Evolutionary conservation across 2,797 vertebrate genomes (phyloP), one percentile per base, ranked within the genome.

Genomic region (Spinibarbus caldwelli): DNA sequence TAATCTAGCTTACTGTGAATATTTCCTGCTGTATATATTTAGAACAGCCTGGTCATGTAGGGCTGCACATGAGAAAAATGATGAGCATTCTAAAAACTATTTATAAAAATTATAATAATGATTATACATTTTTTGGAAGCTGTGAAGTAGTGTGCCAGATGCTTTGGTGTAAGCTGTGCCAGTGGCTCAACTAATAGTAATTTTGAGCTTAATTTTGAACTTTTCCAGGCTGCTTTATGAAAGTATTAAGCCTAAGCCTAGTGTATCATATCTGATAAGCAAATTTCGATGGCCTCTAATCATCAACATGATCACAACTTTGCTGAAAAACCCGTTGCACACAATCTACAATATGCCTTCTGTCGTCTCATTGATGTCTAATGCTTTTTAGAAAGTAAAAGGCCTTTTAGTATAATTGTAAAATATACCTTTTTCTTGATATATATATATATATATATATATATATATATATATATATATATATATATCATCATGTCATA

Each of bases 21-120:
- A 76, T 76, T 36, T 75, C 71, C 45, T 49, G 26, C 43, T 31
- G 17, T 73, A 34, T 49, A 21, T 31, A 31, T 73, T 73, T 73
- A 21, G 71, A 29, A 31, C 29, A 2, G 43, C 4, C 45, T 49
- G 2, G 19, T 31, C 45, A 21, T 12, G 19, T 5, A 21, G 26
- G 31, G 43, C 26, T 19, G 26, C 1, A 49, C 6, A 76, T n/a
- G 21, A 76, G 31, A 36, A 15, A 54, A 54, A 54, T 54, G 0
- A 36, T 11, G 7, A 75, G 29, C 19, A 76, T 23, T 54, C 11
- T 75, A 14, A 49, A 66, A 64, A 26, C 4, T 4, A 11, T n/a
- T n/a, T n/a, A n/a, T n/a, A 11, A 14, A 14, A 7, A 31, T 6
- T 2, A 5, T 34, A 21, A 52, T 31, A 49, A 49, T 31, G 12